These are phyloP conservation scores for Crotalus tigris DNA, from an alignment of 2,113 vertebrate species.

Conservation along the genomic window DNA sequence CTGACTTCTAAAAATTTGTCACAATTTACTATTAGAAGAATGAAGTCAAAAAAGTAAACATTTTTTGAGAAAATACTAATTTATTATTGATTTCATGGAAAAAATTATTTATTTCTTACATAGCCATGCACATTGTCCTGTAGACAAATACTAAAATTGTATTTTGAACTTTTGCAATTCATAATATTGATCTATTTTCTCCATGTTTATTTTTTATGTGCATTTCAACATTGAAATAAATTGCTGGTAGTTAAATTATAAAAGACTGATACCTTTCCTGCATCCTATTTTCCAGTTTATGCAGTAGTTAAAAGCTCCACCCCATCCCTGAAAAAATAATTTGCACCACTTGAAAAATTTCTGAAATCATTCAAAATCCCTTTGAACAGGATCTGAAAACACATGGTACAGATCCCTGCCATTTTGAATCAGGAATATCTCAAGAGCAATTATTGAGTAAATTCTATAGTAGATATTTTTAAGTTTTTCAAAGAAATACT, in stretches of 20 bases:
- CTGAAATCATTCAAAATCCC: not conserved
- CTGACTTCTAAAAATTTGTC: slow-evolving; percentile 37
- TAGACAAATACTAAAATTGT: not conserved
- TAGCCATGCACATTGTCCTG: not conserved
- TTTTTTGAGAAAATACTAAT: slow-evolving; percentile 28
- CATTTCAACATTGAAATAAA: not conserved
- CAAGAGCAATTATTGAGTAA: not conserved
- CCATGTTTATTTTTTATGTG: not conserved
- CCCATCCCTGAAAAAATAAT: not conserved
- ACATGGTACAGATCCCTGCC: not conserved
- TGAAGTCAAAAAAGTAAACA: slow-evolving; percentile 32
- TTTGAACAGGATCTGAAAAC: not conserved
- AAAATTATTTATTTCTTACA: slow-evolving; percentile 13
- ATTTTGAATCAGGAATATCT: not conserved
- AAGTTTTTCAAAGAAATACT: not conserved
- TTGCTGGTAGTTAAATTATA: not conserved
- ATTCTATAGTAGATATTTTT: not conserved
- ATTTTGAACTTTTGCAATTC: not conserved
- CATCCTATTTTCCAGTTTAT: not conserved
- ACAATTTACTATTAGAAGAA: slow-evolving; percentile 30
- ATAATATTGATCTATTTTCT: not conserved
- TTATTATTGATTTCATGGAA: not conserved
- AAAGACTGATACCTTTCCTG: not conserved
- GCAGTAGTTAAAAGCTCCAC: not conserved
- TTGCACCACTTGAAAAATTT: not conserved